Conservation (phyloP, 2,888 invertebrate species). For the Volucella inanis region DNA sequence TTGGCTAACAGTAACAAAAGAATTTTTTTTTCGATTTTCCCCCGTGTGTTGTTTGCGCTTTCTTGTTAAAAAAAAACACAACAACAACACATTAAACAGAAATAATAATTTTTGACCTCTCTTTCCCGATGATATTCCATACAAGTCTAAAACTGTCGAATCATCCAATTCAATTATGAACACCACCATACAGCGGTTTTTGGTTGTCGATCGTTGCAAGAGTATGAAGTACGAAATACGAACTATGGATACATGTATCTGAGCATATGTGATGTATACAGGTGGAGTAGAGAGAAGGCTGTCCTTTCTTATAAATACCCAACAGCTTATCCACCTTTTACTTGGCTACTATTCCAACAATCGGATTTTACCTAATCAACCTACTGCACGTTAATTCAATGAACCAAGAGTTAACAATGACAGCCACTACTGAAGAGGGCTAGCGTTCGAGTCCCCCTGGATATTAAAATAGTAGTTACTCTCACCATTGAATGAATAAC, state of each 20-base stretch:
- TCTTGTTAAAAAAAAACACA: slow-evolving; percentile 10
- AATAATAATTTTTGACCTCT: neutral
- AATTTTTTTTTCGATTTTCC: slow-evolving; percentile 1
- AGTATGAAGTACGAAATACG: no score
- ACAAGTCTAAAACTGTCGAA: slow-evolving; percentile 60
- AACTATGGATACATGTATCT: no score
- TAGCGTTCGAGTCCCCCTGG: neutral
- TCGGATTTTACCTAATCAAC: slow-evolving; percentile 66
- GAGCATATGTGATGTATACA: neutral
- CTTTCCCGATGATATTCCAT: slow-evolving; percentile 35
- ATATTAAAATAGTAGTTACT: slow-evolving; percentile 43
- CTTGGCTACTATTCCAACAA: slow-evolving; percentile 59
- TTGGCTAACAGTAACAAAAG: slow-evolving; percentile 50
- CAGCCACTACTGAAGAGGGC: slow-evolving; percentile 3
- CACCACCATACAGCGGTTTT: slow-evolving; percentile 19
- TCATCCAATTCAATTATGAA: slow-evolving; percentile 67
- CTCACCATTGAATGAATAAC: slow-evolving; percentile 23
- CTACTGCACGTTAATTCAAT: slow-evolving; percentile 60
- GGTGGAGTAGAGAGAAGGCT: slow-evolving; percentile 1
- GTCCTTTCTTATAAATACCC: slow-evolving; percentile 7
- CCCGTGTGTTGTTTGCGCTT: slow-evolving; percentile 27
- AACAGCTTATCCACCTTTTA: slow-evolving; percentile 52
- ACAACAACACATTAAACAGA: neutral
- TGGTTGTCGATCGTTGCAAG: neutral
- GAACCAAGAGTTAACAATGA: slow-evolving; percentile 43